phyloP scores from a whole-genome alignment of 2,888 invertebrate genomes.

The Ceramica pisi region DNA sequence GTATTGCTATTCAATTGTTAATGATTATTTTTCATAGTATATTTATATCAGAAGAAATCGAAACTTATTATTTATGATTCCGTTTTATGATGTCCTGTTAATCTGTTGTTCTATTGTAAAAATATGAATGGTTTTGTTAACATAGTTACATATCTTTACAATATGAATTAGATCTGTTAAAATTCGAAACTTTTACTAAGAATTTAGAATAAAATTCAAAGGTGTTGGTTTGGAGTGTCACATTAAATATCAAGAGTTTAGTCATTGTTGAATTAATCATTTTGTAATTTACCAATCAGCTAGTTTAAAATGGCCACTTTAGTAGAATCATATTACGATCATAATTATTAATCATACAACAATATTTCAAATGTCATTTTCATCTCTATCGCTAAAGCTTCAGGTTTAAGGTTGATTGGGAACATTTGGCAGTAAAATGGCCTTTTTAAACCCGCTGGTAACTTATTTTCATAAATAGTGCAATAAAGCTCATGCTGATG shows the following conservation, averaged over 20 bases:
- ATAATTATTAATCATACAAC: too few relatives aligned
- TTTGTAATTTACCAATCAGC: not conserved
- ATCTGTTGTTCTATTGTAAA: not conserved
- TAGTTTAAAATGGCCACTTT: too few relatives aligned
- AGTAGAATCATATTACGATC: too few relatives aligned
- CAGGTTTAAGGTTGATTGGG: too few relatives aligned
- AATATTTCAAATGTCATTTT: too few relatives aligned
- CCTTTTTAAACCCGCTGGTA: not conserved
- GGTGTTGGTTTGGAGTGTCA: slow-evolving; percentile 53
- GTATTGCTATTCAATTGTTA: slow-evolving; percentile 25
- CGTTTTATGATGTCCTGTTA: not conserved
- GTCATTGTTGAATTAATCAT: not conserved
- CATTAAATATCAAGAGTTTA: slow-evolving; percentile 29
- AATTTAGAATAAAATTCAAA: not conserved
- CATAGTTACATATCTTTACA: too few relatives aligned
- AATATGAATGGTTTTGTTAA: not conserved
- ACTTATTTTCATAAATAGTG: not conserved
- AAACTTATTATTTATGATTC: not conserved
- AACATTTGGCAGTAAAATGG: too few relatives aligned
- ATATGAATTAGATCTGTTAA: not conserved
- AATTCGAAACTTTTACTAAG: not conserved
- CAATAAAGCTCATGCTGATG: not conserved
- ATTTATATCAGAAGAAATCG: not conserved
- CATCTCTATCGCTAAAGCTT: too few relatives aligned
- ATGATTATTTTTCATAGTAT: slow-evolving; percentile 5